Evolutionary conservation across 2,888 invertebrate genomes (phyloP).

Genomic region (Rambutsinella grinnellia): DNA sequence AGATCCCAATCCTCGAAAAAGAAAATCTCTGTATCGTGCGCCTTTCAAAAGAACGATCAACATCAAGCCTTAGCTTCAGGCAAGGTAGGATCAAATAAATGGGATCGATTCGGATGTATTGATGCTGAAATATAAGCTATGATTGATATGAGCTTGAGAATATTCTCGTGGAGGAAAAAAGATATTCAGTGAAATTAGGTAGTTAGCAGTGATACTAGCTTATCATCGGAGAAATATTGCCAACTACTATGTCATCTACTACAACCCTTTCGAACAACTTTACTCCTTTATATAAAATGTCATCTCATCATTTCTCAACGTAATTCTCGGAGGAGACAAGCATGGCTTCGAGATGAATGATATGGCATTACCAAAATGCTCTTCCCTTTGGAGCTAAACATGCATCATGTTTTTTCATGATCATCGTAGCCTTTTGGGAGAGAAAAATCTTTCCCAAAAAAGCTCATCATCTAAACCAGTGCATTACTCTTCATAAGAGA

Average conservation of each 20-base stretch:
- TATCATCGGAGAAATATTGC: constrained; percentile 40
- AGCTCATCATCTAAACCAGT: too few relatives aligned
- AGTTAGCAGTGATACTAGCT: constrained; percentile 16
- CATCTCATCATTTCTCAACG: constrained; percentile 51
- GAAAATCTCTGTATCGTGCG: too few relatives aligned
- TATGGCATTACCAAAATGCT: constrained; percentile 32
- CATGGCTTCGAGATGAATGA: constrained; percentile 43
- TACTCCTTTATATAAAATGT: constrained; percentile 44
- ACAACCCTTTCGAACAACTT: constrained; percentile 22
- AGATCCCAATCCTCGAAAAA: too few relatives aligned
- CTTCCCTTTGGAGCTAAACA: neutral
- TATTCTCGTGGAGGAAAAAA: neutral
- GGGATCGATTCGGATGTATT: constrained; percentile 59
- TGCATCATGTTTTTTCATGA: neutral
- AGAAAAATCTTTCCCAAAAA: too few relatives aligned
- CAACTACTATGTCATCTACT: constrained; percentile 25
- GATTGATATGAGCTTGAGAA: constrained; percentile 65
- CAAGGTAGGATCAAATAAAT: constrained; percentile 30
- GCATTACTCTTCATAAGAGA: too few relatives aligned
- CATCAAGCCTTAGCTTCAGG: constrained; percentile 32
- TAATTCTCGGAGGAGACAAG: constrained; percentile 49
- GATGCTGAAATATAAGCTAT: constrained; percentile 61
- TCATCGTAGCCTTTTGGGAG: neutral
- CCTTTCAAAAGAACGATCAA: too few relatives aligned
- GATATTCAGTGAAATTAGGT: neutral